Evolutionary conservation across 2,797 vertebrate genomes (phyloP).

Genomic region (Phyllotis vaccarum): DNA sequence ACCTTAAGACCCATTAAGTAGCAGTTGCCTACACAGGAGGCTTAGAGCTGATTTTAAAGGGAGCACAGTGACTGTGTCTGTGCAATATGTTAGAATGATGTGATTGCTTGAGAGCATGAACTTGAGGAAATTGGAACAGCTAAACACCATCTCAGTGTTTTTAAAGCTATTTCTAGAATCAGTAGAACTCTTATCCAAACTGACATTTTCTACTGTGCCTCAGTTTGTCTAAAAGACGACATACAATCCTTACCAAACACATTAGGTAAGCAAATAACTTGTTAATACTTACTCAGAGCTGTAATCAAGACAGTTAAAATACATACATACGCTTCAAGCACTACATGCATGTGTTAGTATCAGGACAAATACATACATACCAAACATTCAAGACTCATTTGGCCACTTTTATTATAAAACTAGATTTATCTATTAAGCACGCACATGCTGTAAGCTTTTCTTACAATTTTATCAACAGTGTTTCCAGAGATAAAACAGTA

Average conservation of each 20-base stretch:
- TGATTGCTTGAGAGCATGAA: not conserved
- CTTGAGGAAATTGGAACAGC: not conserved
- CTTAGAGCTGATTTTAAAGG: not conserved
- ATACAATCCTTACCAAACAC: not conserved
- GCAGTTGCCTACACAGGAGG: not conserved
- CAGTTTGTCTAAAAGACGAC: not conserved
- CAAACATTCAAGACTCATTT: not conserved
- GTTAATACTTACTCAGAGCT: not conserved
- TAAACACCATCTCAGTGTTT: not conserved
- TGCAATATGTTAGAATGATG: not conserved
- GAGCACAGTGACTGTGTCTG: not conserved
- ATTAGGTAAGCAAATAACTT: not conserved
- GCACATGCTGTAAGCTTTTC: not conserved
- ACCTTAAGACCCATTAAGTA: not conserved
- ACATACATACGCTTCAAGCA: not conserved
- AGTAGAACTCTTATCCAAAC: not conserved
- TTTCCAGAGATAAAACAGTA: slow-evolving; percentile 26
- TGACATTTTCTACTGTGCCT: not conserved
- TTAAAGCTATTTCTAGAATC: not conserved
- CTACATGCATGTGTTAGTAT: not conserved
- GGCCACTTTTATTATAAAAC: slow-evolving; percentile 36
- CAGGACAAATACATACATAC: not conserved
- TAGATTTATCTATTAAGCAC: slow-evolving; percentile 26
- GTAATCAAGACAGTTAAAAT: not conserved
- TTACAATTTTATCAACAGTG: slow-evolving; percentile 31